Conservation (phyloP, 2,797 vertebrate species). For the Enteromius fasciolatus region DNA sequence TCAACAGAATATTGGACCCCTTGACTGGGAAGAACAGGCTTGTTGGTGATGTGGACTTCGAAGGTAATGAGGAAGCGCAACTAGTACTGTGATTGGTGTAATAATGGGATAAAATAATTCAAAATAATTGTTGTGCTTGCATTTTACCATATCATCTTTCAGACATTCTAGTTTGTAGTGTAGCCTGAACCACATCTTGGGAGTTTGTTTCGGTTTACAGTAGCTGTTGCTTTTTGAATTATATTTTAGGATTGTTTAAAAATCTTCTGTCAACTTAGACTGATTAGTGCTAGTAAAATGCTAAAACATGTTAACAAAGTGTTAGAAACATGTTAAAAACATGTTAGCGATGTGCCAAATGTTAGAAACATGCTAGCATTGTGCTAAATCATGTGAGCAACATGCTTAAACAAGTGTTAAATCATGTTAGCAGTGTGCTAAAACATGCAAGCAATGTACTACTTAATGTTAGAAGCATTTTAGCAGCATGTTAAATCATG, state of each 20-base stretch:
- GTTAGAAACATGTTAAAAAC: too few relatives aligned
- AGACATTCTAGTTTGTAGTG: background rate
- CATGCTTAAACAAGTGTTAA: background rate
- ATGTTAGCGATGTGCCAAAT: too few relatives aligned
- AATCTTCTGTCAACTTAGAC: background rate
- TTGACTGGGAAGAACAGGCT: conserved; percentile 86
- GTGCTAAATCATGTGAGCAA: background rate
- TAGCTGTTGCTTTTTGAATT: too few relatives aligned
- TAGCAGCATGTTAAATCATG: background rate
- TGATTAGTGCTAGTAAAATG: background rate
- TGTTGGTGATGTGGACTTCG: conserved; percentile 96
- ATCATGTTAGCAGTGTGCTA: background rate
- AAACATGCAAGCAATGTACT: background rate
- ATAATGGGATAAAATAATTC: background rate
- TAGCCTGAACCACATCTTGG: too few relatives aligned
- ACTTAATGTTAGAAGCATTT: background rate
- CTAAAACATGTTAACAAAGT: background rate
- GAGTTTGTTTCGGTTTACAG: background rate
- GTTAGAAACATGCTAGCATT: too few relatives aligned
- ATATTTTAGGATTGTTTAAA: background rate
- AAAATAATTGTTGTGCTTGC: too few relatives aligned
- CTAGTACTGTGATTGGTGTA: background rate
- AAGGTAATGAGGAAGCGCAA: conserved; percentile 76
- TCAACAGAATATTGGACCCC: conserved; percentile 89
- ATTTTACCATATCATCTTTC: background rate